Evolutionary conservation across 1,140 invertebrate species (phyloP).

Genomic region (Tyrophagus putrescentiae): DNA sequence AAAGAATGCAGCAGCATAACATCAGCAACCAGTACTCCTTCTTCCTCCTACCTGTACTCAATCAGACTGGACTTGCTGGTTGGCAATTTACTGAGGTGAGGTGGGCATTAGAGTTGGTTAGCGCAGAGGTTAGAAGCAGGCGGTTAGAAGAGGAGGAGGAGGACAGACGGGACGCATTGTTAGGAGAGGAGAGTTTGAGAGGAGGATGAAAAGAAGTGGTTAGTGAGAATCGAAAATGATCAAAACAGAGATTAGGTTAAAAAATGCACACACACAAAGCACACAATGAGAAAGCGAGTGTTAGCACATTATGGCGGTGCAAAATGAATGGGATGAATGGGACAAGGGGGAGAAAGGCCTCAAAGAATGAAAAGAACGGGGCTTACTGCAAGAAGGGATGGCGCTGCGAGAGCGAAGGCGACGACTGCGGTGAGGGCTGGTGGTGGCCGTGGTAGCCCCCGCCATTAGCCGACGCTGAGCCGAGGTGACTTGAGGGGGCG

Average conservation of each 20-base stretch:
- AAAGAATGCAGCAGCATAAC: not conserved
- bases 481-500: not conserved
- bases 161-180: too few relatives aligned
- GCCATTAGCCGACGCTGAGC: too few relatives aligned
- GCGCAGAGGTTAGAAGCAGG: not conserved
- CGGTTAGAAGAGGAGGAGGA: too few relatives aligned
- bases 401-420: not conserved
- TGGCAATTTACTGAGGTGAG: not conserved
- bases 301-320: not conserved
- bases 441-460: too few relatives aligned
- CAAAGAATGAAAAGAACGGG: conserved; percentile 1
- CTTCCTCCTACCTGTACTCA: not conserved
- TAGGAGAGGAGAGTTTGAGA: too few relatives aligned
- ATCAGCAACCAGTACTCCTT: not conserved
- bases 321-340: not conserved
- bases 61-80: conserved; percentile 1
- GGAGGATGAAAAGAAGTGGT: too few relatives aligned
- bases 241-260: too few relatives aligned
- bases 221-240: too few relatives aligned
- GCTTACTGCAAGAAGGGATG: conserved; percentile 8
- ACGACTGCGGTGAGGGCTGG: conserved; percentile 7
- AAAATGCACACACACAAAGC: too few relatives aligned
- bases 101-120: too few relatives aligned
- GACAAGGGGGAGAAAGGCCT: too few relatives aligned
- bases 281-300: not conserved